Conservation (phyloP, 2,888 invertebrate genomes). For the Parochlus steinenii region DNA sequence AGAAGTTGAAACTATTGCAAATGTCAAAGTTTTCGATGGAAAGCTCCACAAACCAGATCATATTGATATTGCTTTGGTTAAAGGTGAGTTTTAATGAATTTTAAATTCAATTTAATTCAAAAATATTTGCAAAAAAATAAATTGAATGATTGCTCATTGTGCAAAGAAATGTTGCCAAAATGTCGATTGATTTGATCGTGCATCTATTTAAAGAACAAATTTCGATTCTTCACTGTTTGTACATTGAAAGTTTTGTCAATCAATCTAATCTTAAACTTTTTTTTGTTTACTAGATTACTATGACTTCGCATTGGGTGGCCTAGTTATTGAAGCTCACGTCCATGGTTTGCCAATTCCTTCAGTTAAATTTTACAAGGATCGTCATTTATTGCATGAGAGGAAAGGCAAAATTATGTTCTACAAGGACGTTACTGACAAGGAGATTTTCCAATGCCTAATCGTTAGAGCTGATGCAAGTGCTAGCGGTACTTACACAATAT, state of each 20-base stretch:
- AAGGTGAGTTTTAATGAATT: slow-evolving; percentile 7
- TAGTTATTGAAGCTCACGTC: slow-evolving; percentile 19
- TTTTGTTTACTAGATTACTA: slow-evolving; percentile 7
- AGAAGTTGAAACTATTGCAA: slow-evolving; percentile 8
- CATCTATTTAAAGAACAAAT: background rate
- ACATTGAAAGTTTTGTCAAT: background rate
- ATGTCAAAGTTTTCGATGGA: slow-evolving; percentile 6
- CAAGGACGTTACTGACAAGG: slow-evolving; percentile 7
- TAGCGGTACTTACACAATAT: slow-evolving; percentile 58
- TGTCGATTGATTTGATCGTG: background rate
- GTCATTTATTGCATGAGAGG: slow-evolving; percentile 19
- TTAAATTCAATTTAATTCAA: background rate
- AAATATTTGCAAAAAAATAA: no score
- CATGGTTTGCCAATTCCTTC: slow-evolving; percentile 34
- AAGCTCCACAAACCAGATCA: slow-evolving; percentile 9
- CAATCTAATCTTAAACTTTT: background rate
- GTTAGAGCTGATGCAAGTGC: slow-evolving; percentile 9
- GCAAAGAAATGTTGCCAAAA: no score
- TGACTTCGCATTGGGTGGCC: slow-evolving; percentile 8
- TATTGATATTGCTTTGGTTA: slow-evolving; percentile 10
- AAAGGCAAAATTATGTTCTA: slow-evolving; percentile 7
- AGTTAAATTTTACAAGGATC: slow-evolving; percentile 32
- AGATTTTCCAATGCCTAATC: slow-evolving; percentile 9
- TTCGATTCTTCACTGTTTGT: background rate
- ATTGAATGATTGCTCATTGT: no score